Conservation (phyloP, 2,797 vertebrate genomes). For the Morus bassanus region DNA sequence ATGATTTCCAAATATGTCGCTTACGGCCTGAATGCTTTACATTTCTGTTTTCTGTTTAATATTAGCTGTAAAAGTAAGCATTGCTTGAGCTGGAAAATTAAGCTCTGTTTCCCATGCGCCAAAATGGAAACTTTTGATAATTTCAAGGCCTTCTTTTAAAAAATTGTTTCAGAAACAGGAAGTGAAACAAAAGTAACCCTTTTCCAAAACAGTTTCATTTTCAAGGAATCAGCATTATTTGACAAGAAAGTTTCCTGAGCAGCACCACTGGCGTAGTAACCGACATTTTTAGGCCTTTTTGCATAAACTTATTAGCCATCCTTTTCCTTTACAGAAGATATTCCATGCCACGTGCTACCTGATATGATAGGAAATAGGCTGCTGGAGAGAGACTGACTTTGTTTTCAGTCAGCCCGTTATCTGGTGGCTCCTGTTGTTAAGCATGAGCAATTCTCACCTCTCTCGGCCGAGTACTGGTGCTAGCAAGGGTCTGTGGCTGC, state of each 20-base stretch:
- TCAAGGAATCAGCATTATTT: background rate
- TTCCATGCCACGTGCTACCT: background rate
- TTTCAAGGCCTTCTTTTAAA: background rate
- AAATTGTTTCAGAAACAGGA: background rate
- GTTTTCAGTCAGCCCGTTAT: background rate
- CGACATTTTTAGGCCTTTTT: background rate
- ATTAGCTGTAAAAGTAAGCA: background rate
- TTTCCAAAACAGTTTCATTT: background rate
- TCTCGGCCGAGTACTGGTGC: fast-evolving
- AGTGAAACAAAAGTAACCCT: background rate
- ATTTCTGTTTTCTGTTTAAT: constrained; percentile 36
- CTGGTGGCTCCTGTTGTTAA: background rate
- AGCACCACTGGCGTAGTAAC: background rate
- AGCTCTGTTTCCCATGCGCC: background rate
- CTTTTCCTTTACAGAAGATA: background rate
- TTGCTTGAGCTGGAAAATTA: constrained; percentile 20
- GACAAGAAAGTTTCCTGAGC: background rate
- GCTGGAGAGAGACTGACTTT: background rate
- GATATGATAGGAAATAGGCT: background rate
- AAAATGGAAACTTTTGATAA: constrained; percentile 36
- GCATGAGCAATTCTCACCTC: fast-evolving
- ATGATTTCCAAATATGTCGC: background rate
- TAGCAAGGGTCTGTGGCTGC: background rate
- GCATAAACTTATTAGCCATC: background rate
- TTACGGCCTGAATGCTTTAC: constrained; percentile 9